Base-by-base conservation (phyloP, 2,113 vertebrate genomes). In the Myxocyprinus asiaticus region DNA sequence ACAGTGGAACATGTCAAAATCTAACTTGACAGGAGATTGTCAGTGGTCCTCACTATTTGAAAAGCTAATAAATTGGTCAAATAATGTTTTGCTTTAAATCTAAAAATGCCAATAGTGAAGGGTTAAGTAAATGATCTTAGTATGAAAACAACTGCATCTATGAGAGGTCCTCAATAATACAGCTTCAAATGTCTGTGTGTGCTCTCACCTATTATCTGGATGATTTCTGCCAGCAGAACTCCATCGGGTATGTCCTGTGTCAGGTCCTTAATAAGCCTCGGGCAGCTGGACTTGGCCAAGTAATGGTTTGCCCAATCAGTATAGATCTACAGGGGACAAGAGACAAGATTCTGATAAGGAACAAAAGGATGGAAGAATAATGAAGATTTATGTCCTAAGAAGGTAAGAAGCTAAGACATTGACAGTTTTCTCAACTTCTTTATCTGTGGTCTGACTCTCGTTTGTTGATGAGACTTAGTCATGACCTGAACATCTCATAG, bases 221-320 rank as follows among this genome's bases (percentile, higher is more conserved):
- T 99, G 92, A 99, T 98, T 88, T 99, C 96, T 79, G 98, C 96
- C 92, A 99, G 93, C 88, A 99, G 91, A 88, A 99, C 97, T 91
- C 98, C 98, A 90, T 99, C 97, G 10, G 96, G 93, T 87, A 99
- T 94, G 90, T 99, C 98, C 89, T 97, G 97, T 81, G 97, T 96
- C 89, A 99, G 92, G 92, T 99, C 98, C 92, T 96, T 98, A 93
- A 99, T 99, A 90, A 98, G 94, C 67, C 97, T 93, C 43, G 92
- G 95, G 87, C 98, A 98, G 90, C 98, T 97, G 8, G 98, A 98
- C 93, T 97, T 98, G 84, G 96, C 95, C 90, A 99, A 93, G 92
- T 99, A 99, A 91, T 99, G 98, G 90, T 99, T 99, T 86, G 98
- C 98, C 98, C 98, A 99, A 93, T 99, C 98, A 45, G 98, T 99